Base-by-base conservation (phyloP, 1,140 invertebrate species). In the Berghia stephanieae region DNA sequence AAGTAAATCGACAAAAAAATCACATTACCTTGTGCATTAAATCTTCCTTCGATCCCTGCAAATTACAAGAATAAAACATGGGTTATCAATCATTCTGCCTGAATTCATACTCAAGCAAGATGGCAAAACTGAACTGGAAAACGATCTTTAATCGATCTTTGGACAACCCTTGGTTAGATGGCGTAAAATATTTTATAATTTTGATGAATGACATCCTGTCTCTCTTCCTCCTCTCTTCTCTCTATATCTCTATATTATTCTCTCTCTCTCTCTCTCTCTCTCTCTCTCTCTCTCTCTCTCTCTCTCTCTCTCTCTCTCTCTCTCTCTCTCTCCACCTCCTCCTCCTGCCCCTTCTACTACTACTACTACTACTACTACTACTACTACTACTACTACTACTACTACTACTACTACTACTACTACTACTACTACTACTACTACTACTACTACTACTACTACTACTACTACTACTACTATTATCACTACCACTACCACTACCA, bases 201-300 rank as follows among this genome's bases (percentile, higher is more conserved):
- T n/a, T n/a, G n/a, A n/a, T n/a, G n/a, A n/a, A n/a, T n/a, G n/a
- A n/a, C n/a, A n/a, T n/a, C 34, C 57, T 63, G 8, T 63, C 57
- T 63, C 6, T 63, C 6, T 63, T 6, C 34, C 6, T 63, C 57
- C 34, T 5, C 6, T 34, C 34, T 6, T 63, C 57, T 63, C 57
- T 63, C 57, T 63, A 6, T 63, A n/a, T 63, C 57, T 63, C 6
- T 63, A n/a, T 63, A 34, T 63, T 34, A 27, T n/a, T 63, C 6
- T 63, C n/a, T 63, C 57, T 63, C n/a, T 63, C 57, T 63, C 8
- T 63, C 57, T 63, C n/a, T 43, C 27, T 43, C 43, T 55, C 42
- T 55, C 43, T 79, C 24, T 21, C 42, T 67, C 57, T 34, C 55
- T 49, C n/a, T 73, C 44, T 66, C n/a, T 55, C 72, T 40, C 31